phyloP scores from a whole-genome alignment of 1,140 invertebrate genomes.

The Macrocentrus cingulum region DNA sequence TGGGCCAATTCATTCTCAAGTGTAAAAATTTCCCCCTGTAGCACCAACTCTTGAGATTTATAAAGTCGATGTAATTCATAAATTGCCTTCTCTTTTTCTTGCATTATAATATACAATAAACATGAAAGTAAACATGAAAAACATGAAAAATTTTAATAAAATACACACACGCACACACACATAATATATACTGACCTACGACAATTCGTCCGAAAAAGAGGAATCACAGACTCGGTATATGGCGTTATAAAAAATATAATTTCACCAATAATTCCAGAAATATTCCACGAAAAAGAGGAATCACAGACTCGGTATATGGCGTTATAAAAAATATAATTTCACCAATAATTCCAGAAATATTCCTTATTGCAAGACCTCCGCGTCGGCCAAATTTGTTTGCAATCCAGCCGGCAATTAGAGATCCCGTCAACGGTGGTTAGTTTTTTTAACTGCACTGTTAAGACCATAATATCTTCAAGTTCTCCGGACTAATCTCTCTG shows the following conservation, averaged over 20 bases:
- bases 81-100: slow-evolving; percentile 74
- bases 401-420: slow-evolving; percentile 68
- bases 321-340: slow-evolving; percentile 66
- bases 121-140: no score
- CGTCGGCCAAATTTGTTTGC: slow-evolving; percentile 75
- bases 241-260: slow-evolving; percentile 66
- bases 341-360: slow-evolving; percentile 59
- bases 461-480: slow-evolving; percentile 74
- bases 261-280: slow-evolving; percentile 62
- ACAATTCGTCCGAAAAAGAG: slow-evolving; percentile 73
- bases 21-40: slow-evolving; percentile 77
- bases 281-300: no score
- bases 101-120: slow-evolving; percentile 78
- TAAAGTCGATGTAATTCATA: slow-evolving; percentile 82
- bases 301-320: slow-evolving; percentile 60
- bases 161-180: no score
- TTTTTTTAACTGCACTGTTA: no score
- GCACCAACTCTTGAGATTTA: slow-evolving; percentile 82
- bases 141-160: no score
- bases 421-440: slow-evolving; percentile 73
- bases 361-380: slow-evolving; percentile 49
- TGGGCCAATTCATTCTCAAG: slow-evolving; percentile 65
- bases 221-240: slow-evolving; percentile 68
- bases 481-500: slow-evolving; percentile 51
- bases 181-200: slow-evolving; percentile 63